phyloP scores from a whole-genome alignment of 1,140 invertebrate species.

The Andricus grossulariae region DNA sequence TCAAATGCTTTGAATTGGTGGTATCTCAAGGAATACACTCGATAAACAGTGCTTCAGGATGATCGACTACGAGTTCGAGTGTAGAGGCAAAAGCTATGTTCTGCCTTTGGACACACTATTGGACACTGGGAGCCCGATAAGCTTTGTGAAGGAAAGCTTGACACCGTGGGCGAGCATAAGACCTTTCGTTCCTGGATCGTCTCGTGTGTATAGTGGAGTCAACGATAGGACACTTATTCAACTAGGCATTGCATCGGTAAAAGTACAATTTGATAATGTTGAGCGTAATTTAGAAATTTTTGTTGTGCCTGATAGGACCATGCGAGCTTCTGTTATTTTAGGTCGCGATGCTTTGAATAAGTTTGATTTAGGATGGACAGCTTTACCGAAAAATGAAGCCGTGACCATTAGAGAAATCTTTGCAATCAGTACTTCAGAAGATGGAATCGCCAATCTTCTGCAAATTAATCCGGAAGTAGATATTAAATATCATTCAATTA shows the following conservation, averaged over 20 bases:
- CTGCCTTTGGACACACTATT: no score
- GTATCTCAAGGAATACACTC: no score
- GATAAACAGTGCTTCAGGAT: no score
- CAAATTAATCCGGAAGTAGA: no score
- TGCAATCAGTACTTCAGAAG: no score
- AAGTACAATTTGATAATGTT: not conserved
- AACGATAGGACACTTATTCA: not conserved
- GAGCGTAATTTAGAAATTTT: no score
- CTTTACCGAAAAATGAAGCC: constrained; percentile 11
- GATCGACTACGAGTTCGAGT: not conserved
- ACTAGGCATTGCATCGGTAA: not conserved
- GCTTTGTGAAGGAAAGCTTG: no score
- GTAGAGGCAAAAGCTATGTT: not conserved
- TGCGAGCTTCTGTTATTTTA: no score
- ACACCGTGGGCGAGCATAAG: constrained; percentile 11
- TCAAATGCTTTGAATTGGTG: not conserved
- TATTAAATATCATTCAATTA: no score
- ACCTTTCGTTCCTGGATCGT: not conserved
- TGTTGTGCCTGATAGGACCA: no score
- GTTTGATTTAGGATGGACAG: not conserved
- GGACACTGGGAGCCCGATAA: no score
- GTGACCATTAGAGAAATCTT: not conserved
- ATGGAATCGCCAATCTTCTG: no score
- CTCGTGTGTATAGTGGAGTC: not conserved
- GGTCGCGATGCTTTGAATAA: constrained; percentile 3